Base-by-base conservation (phyloP, 2,113 vertebrate genomes). In the Phalacrocorax pelagicus region DNA sequence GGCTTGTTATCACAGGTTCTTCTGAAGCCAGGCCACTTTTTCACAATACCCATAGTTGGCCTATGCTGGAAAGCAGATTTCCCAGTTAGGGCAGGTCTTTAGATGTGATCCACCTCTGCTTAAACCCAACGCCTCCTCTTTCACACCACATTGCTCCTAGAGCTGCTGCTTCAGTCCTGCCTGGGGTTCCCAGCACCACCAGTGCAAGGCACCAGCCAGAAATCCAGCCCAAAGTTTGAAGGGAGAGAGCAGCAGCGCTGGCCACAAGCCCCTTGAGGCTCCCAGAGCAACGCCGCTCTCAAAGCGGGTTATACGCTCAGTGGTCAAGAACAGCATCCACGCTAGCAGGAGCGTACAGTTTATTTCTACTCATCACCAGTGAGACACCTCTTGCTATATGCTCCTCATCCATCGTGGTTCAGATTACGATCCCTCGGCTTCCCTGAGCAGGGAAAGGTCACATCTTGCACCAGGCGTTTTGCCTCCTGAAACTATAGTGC, bases 281-380 rank as follows among this genome's bases (percentile, higher is more conserved):
- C 55, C 11, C 61, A 47, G 34, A 74, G 40, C 61, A 36, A 12
- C 7, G 2, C 67, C 21, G 49, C 32, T 34, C 42, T 44, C 47
- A 27, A 9, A 83, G 52, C n/a, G 15, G 34, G 16, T 14, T n/a
- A 3, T 10, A 19, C 34, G 4, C 30, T 62, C 38, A 26, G 46
- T 18, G 40, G 19, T 1, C 6, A 13, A 65, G 23, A 70, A 22
- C n/a, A 38, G 18, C 3, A 71, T 16, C 47, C 40, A 17, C 2
- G 1, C 12, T 7, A 57, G n/a, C 15, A 24, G 1, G 1, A 57
- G 4, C 1, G 2, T 9, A 13, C 5, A 36, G 14, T 54, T 81
- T 58, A 40, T 38, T 65, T 67, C 72, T 15, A 78, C 59, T 52
- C 57, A 42, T 18, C 9, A 34, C 29, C 24, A 32, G 55, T 5